Evolutionary conservation across 2,888 invertebrate species (phyloP).

Genomic region (Cryptocheilus praepositus): DNA sequence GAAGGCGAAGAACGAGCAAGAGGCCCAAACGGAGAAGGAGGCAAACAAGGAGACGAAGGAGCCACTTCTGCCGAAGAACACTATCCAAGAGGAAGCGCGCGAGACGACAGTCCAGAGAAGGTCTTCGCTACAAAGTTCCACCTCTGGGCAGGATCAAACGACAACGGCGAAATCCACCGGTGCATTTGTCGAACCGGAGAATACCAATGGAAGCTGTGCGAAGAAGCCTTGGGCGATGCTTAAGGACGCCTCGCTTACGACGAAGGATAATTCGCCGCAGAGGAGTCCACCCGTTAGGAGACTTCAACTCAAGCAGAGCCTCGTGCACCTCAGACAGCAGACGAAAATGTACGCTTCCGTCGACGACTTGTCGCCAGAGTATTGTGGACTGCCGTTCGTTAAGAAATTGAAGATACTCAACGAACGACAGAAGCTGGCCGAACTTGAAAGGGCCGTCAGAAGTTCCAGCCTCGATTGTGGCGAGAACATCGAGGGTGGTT

Average conservation of each 20-base stretch:
- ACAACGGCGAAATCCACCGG: not conserved
- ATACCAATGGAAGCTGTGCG: constrained; percentile 69
- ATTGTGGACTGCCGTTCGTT: constrained; percentile 89
- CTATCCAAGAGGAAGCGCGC: constrained; percentile 42
- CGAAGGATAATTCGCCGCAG: constrained; percentile 57
- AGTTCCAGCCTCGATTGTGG: constrained; percentile 88
- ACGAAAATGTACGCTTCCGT: constrained; percentile 87
- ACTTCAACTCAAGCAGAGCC: constrained; percentile 60
- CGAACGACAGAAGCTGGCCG: constrained; percentile 90
- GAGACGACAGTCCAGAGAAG: constrained; percentile 36
- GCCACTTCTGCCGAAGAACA: constrained; percentile 58
- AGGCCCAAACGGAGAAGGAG: constrained; percentile 67
- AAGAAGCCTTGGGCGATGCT: constrained; percentile 87
- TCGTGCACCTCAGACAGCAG: constrained; percentile 65
- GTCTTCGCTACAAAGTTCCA: constrained; percentile 7
- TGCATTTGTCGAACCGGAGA: not conserved
- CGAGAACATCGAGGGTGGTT: constrained; percentile 78
- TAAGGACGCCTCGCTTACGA: constrained; percentile 80
- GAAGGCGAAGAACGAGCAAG: constrained; percentile 85
- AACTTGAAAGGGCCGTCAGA: constrained; percentile 86
- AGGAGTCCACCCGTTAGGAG: constrained; percentile 56
- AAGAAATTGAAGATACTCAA: constrained; percentile 92
- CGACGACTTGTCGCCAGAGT: constrained; percentile 91
- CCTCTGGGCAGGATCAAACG: constrained; percentile 5
- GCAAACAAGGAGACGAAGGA: constrained; percentile 62